These are phyloP conservation scores for Marcusenius ussheri DNA, from an alignment of 2,113 vertebrate species.

Conservation along the genomic window DNA sequence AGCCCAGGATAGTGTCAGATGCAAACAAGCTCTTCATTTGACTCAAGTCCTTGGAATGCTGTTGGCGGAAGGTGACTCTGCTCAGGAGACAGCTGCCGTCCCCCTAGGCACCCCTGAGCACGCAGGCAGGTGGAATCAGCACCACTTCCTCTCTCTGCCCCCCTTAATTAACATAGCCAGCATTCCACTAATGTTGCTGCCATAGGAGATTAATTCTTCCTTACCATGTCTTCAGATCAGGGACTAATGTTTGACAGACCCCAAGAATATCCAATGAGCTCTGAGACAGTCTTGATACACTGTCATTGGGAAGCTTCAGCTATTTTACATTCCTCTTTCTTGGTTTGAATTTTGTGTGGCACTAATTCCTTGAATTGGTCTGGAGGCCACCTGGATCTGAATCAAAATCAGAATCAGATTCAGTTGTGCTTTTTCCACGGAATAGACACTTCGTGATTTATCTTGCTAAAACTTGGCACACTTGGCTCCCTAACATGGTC, in stretches of 20 bases:
- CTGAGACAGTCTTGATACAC: neutral
- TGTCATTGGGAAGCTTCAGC: neutral
- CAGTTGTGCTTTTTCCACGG: neutral
- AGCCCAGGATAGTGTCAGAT: neutral
- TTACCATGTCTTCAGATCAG: neutral
- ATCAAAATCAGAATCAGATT: neutral
- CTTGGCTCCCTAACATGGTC: neutral
- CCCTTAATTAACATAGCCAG: conserved; percentile 33
- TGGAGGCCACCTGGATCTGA: neutral
- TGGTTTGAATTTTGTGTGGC: neutral
- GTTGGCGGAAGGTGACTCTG: conserved; percentile 7
- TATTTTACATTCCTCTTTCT: neutral
- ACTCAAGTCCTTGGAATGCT: conserved; percentile 10
- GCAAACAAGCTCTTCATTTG: neutral
- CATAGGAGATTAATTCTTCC: conserved; percentile 11
- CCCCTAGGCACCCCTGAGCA: conserved; percentile 27
- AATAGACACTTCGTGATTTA: neutral
- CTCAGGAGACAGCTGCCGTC: conserved; percentile 11
- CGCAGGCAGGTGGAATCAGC: conserved; percentile 25
- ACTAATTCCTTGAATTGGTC: neutral
- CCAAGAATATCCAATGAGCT: neutral
- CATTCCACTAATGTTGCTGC: neutral
- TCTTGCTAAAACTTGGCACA: neutral
- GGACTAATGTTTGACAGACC: neutral
- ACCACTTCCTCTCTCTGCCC: neutral